Percentiles rank a stretch among this genome's conserved stretches.
These are phyloP conservation scores for Scylla paramamosain DNA, from an alignment of 1,140 invertebrate genomes.

Conservation along the genomic window DNA sequence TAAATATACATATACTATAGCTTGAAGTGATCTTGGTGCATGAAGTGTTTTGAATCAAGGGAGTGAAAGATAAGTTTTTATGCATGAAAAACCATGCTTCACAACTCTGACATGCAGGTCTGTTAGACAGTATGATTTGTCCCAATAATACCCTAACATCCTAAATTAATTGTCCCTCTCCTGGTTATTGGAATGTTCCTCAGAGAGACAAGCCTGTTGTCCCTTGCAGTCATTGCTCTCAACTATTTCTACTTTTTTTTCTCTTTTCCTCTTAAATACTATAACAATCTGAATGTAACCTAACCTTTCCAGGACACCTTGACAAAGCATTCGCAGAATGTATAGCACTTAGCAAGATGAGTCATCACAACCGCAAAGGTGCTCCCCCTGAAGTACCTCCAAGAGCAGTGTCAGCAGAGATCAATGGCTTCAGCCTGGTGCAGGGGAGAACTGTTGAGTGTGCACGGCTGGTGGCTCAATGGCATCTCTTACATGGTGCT, in stretches of 20 bases:
- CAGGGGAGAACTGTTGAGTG: conserved; percentile 64
- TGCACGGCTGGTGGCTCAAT: conserved; percentile 79
- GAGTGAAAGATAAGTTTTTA: not conserved
- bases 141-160: conserved; percentile 32
- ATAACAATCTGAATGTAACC: not conserved
- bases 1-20: conserved; percentile 7
- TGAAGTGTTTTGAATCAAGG: conserved; percentile 27
- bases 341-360: conserved; percentile 62
- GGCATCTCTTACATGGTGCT: conserved; percentile 80
- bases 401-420: conserved; percentile 41
- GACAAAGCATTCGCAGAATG: conserved; percentile 73
- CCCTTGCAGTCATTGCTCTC: not conserved
- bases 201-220: conserved; percentile 1
- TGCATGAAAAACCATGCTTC: conserved; percentile 41
- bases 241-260: not conserved
- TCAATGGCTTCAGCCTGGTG: conserved; percentile 61
- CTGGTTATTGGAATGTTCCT: conserved; percentile 44
- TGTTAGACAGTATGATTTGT: conserved; percentile 37
- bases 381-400: conserved; percentile 60
- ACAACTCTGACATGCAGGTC: conserved; percentile 29
- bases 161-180: conserved; percentile 47
- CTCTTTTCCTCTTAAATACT: not conserved
- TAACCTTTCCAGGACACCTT: conserved; percentile 65
- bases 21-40: conserved; percentile 34
- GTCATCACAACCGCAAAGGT: conserved; percentile 48